Evolutionary conservation across 2,113 vertebrate genomes (phyloP).

Genomic region (Rousettus leschenaultii): DNA sequence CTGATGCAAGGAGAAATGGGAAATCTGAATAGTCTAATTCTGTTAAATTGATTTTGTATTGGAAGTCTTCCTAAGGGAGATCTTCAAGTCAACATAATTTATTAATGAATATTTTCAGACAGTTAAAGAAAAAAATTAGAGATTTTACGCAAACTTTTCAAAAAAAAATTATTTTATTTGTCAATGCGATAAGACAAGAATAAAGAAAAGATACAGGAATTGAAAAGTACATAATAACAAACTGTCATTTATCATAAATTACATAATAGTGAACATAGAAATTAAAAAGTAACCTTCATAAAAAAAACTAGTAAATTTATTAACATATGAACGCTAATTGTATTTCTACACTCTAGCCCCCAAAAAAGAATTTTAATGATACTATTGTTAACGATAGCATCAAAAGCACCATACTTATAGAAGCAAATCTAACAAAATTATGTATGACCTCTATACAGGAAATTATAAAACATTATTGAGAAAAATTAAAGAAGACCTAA

Average conservation of each 20-base stretch:
- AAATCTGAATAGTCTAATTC: not conserved
- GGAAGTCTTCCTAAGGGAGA: not conserved
- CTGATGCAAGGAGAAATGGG: not conserved
- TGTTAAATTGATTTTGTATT: not conserved
- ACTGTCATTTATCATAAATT: not conserved
- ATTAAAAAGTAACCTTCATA: not conserved
- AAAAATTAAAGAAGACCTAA: not conserved
- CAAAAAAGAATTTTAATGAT: not conserved
- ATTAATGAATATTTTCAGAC: not conserved
- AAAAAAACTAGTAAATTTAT: not conserved
- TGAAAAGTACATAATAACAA: not conserved
- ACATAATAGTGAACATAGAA: not conserved
- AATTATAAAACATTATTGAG: not conserved
- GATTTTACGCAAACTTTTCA: not conserved
- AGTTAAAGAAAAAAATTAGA: not conserved
- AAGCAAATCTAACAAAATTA: not conserved
- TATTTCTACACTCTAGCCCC: not conserved
- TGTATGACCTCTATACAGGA: not conserved
- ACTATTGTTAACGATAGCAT: not conserved
- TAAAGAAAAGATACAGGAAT: not conserved
- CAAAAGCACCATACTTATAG: not conserved
- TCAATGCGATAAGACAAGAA: not conserved
- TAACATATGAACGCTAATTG: not conserved
- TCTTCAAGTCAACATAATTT: not conserved
- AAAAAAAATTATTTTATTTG: not conserved